A percentile compares a stretch with the other conserved stretches of the same genome.
phyloP scores from a whole-genome alignment of 1,140 invertebrate genomes.

The Calliopsis andreniformis region DNA sequence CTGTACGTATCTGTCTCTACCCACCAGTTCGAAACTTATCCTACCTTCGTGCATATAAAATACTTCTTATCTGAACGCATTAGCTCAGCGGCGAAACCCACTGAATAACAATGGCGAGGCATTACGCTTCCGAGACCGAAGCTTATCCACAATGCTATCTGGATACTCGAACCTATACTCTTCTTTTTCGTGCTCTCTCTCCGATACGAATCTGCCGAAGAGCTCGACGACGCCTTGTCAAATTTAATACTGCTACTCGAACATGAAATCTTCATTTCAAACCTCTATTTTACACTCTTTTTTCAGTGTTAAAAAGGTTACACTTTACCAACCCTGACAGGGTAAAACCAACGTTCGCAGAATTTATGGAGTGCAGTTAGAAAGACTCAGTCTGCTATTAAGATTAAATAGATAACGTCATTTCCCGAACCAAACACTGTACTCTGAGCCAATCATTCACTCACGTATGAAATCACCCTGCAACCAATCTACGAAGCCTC shows the following conservation, averaged over 20 bases:
- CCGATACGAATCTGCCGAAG: not conserved
- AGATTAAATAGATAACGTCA: no score
- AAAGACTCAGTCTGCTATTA: no score
- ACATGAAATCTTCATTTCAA: not conserved
- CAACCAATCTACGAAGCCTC: no score
- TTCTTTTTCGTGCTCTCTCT: conserved; percentile 7
- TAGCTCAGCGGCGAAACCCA: conserved; percentile 48
- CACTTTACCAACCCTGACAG: no score
- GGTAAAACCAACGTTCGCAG: no score
- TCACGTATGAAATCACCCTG: no score
- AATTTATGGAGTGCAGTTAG: no score
- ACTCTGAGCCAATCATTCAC: no score
- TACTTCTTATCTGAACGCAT: conserved; percentile 57
- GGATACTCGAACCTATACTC: conserved; percentile 17
- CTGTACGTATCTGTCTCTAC: conserved; percentile 35
- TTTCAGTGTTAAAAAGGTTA: no score
- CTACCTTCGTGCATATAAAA: conserved; percentile 52
- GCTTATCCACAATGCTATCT: conserved; percentile 38
- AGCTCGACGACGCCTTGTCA: not conserved
- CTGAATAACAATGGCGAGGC: conserved; percentile 63
- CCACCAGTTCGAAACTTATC: conserved; percentile 42
- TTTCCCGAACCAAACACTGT: no score
- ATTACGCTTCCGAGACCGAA: conserved; percentile 39
- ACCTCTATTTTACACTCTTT: not conserved
- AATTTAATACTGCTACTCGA: not conserved